phyloP scores from a whole-genome alignment of 1,140 invertebrate genomes.

The Laupala kohalensis region DNA sequence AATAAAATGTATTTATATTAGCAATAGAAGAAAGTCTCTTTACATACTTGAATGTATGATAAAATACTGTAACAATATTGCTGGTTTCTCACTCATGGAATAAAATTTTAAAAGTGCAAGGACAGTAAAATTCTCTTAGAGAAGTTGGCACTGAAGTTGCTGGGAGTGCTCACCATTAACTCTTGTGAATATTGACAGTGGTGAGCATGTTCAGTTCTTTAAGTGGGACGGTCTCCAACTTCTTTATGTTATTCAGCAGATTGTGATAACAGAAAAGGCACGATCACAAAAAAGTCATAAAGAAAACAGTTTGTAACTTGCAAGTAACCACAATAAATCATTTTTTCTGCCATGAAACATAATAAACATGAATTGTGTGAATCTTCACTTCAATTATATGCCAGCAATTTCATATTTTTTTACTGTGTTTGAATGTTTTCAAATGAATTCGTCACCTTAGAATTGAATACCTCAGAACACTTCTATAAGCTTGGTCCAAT shows the following conservation, averaged over 20 bases:
- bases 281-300: background rate
- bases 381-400: background rate
- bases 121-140: constrained; percentile 3
- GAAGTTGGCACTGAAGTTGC: constrained; percentile 3
- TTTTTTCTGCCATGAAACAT: background rate
- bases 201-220: background rate
- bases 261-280: background rate
- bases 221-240: background rate
- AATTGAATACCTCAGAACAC: background rate
- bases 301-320: background rate
- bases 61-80: constrained; percentile 4
- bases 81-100: constrained; percentile 1
- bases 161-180: background rate
- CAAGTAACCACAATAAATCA: no score
- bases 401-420: background rate
- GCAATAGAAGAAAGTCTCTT: constrained; percentile 1
- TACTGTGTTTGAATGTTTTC: background rate
- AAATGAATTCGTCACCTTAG: background rate
- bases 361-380: background rate
- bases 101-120: background rate
- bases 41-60: background rate
- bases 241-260: background rate
- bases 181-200: background rate
- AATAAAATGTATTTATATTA: constrained; percentile 5
- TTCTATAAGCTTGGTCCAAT: no score